These are phyloP conservation scores for Vollenhovia emeryi DNA, from an alignment of 1,140 invertebrate species.

Conservation along the genomic window DNA sequence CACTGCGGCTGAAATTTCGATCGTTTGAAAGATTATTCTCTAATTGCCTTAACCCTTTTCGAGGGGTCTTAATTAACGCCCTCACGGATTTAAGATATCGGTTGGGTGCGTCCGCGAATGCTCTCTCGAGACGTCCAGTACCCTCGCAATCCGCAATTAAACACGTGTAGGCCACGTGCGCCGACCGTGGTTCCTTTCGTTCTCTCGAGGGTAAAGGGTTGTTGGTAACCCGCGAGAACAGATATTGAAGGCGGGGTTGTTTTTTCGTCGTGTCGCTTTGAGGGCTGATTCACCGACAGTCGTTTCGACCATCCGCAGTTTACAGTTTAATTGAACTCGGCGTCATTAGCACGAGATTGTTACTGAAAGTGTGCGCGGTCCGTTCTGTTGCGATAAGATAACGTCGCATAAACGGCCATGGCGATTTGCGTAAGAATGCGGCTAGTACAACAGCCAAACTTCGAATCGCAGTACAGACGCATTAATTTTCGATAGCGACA, in stretches of 20 bases:
- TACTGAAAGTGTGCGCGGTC: constrained; percentile 6
- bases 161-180: constrained; percentile 61
- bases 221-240: constrained; percentile 11
- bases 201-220: constrained; percentile 25
- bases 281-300: neutral
- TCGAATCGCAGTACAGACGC: neutral
- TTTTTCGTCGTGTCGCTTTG: constrained; percentile 13
- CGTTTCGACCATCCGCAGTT: neutral
- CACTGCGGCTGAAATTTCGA: neutral
- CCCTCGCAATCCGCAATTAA: constrained; percentile 63
- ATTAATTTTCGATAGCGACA: neutral
- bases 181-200: neutral
- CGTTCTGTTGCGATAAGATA: constrained; percentile 8
- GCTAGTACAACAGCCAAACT: neutral
- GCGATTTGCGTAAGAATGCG: constrained; percentile 22
- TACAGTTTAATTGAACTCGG: constrained; percentile 35
- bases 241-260: constrained; percentile 23
- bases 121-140: constrained; percentile 9
- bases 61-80: constrained; percentile 45
- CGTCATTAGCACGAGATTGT: neutral
- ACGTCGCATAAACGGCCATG: neutral
- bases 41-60: constrained; percentile 40
- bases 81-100: constrained; percentile 36
- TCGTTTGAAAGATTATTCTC: neutral
- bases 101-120: constrained; percentile 35